Evolutionary conservation across 2,888 invertebrate species (phyloP), one percentile per base, ranked within the genome.

Genomic region (Catonia carolina): DNA sequence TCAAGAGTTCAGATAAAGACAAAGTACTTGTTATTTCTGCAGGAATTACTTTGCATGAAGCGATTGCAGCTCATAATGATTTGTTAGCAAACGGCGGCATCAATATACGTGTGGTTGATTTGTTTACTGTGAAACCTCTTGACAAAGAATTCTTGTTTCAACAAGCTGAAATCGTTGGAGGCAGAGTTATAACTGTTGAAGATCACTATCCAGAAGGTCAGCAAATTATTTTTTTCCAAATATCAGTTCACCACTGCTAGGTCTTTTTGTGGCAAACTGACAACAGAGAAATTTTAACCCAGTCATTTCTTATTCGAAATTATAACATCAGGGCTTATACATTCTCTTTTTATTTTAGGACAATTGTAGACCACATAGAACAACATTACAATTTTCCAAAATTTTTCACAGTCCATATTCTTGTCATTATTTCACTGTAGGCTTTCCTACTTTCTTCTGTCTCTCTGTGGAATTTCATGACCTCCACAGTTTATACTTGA

Each of bases 41-140:
- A 41, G 97, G 97, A 47, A 83, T 99, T 17, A 99, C 99, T 0
- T 76, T 99, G 56, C 85, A 89, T 70, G 97, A 98, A 73, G 90
- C 92, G 1, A 65, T 97, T 45, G 79, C 82, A 58, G 98, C 98
- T 22, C 88, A 93, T 0, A 83, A 83, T 59, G 76, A 78, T 58
- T 78, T 78, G 58, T 78, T 98, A 55, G 79, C 77, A 7, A 81
- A 82, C 67, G 70, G 72, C n/a, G 87, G 87, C 12, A 76, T 95
- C 53, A 76, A 82, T 56, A 83, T 86, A 1, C 81, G 96, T 42
- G 85, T 99, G 17, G 72, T 99, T 70, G 99, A 99, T 78, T 91
- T 89, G 4, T 99, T 97, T 77, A 96, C 97, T 10, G 76, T 98
- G 59, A 98, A 99, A 75, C 99, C 99, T 0, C 76, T 99, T 63